Percentiles rank a stretch among this genome's conserved stretches.
Conservation (phyloP, 2,113 vertebrate genomes). For the Halichoerus grypus region DNA sequence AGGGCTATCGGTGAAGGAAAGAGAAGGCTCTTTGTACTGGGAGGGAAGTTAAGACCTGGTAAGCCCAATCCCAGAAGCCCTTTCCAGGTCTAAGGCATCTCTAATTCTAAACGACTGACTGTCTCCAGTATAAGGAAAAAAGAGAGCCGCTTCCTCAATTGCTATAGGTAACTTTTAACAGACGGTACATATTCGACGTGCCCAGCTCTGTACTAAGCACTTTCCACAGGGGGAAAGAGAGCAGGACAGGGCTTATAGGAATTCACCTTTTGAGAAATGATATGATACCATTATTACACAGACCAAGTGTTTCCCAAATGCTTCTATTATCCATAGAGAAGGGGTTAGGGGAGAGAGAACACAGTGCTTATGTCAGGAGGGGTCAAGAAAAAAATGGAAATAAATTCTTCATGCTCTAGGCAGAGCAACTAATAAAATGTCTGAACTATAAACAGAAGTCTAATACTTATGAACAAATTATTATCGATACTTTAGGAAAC, state of each 20-base stretch:
- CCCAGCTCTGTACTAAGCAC: not conserved
- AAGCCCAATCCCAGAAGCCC: not conserved
- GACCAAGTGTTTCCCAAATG: not conserved
- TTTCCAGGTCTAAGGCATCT: not conserved
- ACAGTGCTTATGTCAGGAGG: not conserved
- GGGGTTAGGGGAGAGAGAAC: not conserved
- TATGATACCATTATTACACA: not conserved
- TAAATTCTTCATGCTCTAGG: not conserved
- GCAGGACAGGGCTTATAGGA: not conserved
- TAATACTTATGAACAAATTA: constrained; percentile 30
- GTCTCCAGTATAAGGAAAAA: not conserved
- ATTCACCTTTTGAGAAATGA: constrained; percentile 11
- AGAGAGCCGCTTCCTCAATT: not conserved
- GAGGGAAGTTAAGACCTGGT: not conserved
- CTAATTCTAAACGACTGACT: not conserved
- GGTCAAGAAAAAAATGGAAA: not conserved
- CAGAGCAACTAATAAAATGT: not conserved
- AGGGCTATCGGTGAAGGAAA: not conserved
- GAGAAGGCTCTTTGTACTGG: not conserved
- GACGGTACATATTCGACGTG: not conserved
- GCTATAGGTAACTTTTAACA: not conserved
- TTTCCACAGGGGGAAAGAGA: not conserved
- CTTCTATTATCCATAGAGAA: constrained; percentile 12
- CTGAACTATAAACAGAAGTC: constrained; percentile 50
- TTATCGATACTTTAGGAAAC: not conserved